A percentile compares a stretch with the other conserved stretches of the same genome.
Evolutionary conservation across 2,888 invertebrate species (phyloP).

Genomic region (Sympetrum striolatum): DNA sequence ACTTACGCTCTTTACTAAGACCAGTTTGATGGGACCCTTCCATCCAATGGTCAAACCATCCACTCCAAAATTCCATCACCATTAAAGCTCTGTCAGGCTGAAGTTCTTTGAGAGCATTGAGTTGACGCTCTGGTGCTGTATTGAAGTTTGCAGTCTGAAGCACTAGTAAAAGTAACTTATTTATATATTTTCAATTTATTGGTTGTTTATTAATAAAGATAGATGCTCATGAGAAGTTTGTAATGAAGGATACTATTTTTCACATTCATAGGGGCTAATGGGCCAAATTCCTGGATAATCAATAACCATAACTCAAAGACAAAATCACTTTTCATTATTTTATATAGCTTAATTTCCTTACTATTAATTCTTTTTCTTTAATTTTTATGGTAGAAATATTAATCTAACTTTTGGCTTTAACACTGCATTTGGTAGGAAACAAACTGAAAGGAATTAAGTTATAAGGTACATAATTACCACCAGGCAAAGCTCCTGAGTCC

Average conservation of each 20-base stretch:
- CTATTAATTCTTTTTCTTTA: too few relatives aligned
- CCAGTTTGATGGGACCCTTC: conserved; percentile 55
- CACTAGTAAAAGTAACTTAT: conserved; percentile 51
- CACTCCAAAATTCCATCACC: conserved; percentile 68
- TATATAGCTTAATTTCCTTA: too few relatives aligned
- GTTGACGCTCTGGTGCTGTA: conserved; percentile 57
- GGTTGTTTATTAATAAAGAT: too few relatives aligned
- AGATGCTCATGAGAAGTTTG: too few relatives aligned
- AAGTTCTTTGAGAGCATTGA: conserved; percentile 58
- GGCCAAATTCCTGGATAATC: too few relatives aligned
- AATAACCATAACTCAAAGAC: too few relatives aligned
- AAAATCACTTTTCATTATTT: too few relatives aligned
- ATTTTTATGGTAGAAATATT: too few relatives aligned
- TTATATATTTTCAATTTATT: not conserved
- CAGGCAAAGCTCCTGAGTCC: conserved; percentile 53
- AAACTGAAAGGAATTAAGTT: not conserved
- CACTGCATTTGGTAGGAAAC: too few relatives aligned
- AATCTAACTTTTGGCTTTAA: too few relatives aligned
- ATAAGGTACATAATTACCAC: conserved; percentile 50
- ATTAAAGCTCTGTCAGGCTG: conserved; percentile 64
- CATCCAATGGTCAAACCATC: conserved; percentile 69
- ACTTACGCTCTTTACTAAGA: conserved; percentile 51
- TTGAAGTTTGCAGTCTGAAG: conserved; percentile 66
- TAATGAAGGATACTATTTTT: too few relatives aligned
- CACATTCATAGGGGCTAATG: too few relatives aligned